These are phyloP conservation scores for Melanerpes aurifrons DNA, from an alignment of 2,113 vertebrate genomes.

Conservation along the genomic window DNA sequence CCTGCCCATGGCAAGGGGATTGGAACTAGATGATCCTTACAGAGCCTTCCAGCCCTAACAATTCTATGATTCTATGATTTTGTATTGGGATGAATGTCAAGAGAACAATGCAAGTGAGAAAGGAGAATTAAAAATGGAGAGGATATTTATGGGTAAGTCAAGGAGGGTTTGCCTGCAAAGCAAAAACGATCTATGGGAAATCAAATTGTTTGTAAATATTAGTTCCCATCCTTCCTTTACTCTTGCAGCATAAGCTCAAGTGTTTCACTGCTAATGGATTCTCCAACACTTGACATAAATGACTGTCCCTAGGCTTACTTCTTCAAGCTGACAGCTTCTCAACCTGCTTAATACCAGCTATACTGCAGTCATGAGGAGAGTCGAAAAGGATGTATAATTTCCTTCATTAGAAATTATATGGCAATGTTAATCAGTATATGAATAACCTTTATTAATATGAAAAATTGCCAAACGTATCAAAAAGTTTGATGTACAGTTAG, in stretches of 20 bases:
- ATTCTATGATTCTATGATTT: not conserved
- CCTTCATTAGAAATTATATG: too few species aligned
- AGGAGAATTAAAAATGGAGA: not conserved
- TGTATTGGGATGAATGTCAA: not conserved
- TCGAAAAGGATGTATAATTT: too few species aligned
- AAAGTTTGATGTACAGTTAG: too few species aligned
- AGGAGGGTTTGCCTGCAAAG: not conserved
- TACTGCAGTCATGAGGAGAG: not conserved
- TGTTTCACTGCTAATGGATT: constrained; percentile 42
- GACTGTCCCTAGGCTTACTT: constrained; percentile 30
- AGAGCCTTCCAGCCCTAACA: too few species aligned
- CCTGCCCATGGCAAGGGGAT: too few species aligned
- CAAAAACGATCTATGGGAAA: constrained; percentile 19
- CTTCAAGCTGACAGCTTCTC: constrained; percentile 41
- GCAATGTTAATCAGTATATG: too few species aligned
- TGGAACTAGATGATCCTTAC: too few species aligned
- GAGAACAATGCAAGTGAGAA: not conserved
- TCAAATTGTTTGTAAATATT: constrained; percentile 16
- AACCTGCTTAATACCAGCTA: constrained; percentile 19
- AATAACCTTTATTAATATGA: too few species aligned
- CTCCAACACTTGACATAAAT: not conserved
- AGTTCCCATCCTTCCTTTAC: constrained; percentile 26
- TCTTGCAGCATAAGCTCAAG: constrained; percentile 29
- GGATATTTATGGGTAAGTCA: constrained; percentile 9
- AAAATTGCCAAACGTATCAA: too few species aligned